Evolutionary conservation across 2,888 invertebrate genomes (phyloP), one percentile per base, ranked within the genome.

Genomic region (Cerceris ruficornis): DNA sequence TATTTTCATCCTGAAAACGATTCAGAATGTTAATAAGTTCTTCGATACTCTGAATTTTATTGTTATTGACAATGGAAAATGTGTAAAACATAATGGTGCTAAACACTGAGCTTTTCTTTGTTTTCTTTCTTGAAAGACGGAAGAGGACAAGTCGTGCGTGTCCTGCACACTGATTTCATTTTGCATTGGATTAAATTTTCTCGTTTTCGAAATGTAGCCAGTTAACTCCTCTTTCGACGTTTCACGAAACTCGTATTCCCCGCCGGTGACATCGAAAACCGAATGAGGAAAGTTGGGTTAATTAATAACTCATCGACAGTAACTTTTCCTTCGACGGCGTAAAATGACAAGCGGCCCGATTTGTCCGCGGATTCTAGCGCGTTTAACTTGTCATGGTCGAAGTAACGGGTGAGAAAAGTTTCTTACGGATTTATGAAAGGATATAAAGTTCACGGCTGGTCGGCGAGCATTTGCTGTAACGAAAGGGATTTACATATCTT

Each of bases 271-370:
- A 74, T 39, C 64, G 46, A 69, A 81, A 76, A 81, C 76, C 79
- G 77, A 69, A 73, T 69, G 60, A 49, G 42, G 41, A 68, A 83
- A 82, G 70, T 81, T 84, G 11, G 4, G 69, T 57, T 70, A 75
- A 84, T 80, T 77, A 75, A 84, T 77, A 78, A 84, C 78, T 70
- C 58, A 70, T 59, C 49, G 75, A 39, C 67, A 69, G 59, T 59
- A 69, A 55, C 75, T 77, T 78, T 59, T 67, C 55, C 64, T 71
- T 52, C 39, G 61, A 55, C 54, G 54, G 67, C 52, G 28, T 59
- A 55, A 69, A 78, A 73, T 68, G 77, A 49, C 77, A 69, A 79
- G 59, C 54, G 72, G 66, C 43, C 15, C 42, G 62, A 71, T 67
- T 59, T 42, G 60, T 28, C 62, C 59, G 55, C 54, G 68, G 55